phyloP scores from a whole-genome alignment of 2,797 vertebrate genomes.

The Pseudochaenichthys georgianus region DNA sequence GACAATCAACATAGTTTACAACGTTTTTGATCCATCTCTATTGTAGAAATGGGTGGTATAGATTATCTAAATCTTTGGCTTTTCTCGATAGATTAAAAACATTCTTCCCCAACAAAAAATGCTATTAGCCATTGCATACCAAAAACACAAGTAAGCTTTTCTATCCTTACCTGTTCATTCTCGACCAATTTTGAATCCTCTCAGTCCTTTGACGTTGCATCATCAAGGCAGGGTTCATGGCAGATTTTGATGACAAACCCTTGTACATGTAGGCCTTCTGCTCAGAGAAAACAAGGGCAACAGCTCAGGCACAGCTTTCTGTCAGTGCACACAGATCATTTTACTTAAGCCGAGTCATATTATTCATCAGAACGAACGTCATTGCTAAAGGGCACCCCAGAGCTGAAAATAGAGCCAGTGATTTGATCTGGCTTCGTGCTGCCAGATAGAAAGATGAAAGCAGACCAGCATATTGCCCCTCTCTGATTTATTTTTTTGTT shows the following conservation, averaged over 20 bases:
- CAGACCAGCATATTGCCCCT: constrained; percentile 6
- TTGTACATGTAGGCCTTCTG: background rate
- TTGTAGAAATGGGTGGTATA: background rate
- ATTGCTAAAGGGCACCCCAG: constrained; percentile 31
- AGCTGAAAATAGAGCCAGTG: constrained; percentile 35
- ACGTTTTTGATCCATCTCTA: background rate
- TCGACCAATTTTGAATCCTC: background rate
- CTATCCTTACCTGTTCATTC: constrained; percentile 1
- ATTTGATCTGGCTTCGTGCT: constrained; percentile 49
- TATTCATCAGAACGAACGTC: constrained; percentile 19
- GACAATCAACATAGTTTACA: background rate
- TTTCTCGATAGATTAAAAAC: background rate
- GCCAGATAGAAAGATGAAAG: constrained; percentile 53
- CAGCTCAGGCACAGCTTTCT: constrained; percentile 8
- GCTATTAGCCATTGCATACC: background rate
- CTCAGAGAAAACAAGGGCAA: background rate
- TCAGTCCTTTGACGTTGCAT: constrained; percentile 13
- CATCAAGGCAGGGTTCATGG: background rate
- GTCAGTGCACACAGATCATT: constrained; percentile 3
- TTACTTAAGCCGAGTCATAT: constrained; percentile 17
- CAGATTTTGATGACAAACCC: background rate
- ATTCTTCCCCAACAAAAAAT: background rate
- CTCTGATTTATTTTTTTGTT: background rate
- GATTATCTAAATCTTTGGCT: background rate
- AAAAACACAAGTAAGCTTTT: background rate